A percentile compares a stretch with the other conserved stretches of the same genome.
phyloP scores from a whole-genome alignment of 1,140 invertebrate species.

The Ceratosolen fusciceps region DNA sequence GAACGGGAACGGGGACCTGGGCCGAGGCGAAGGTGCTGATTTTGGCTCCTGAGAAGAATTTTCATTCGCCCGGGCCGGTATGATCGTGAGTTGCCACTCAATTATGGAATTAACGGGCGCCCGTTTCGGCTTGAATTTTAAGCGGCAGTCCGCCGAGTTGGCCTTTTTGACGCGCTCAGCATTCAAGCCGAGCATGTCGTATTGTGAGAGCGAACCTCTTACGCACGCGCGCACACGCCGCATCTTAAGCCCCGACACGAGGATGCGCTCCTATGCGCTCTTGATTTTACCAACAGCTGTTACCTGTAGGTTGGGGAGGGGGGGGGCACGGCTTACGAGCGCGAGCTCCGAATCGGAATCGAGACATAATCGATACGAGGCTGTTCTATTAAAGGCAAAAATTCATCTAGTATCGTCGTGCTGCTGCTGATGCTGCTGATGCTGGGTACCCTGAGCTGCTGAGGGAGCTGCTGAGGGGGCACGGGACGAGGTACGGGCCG shows the following conservation, averaged over 20 bases:
- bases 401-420: too few relatives aligned
- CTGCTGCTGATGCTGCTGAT: too few relatives aligned
- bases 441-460: too few relatives aligned
- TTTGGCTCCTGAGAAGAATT: constrained; percentile 29
- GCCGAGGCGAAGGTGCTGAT: constrained; percentile 34
- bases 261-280: background rate
- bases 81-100: constrained; percentile 30
- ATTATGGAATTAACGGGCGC: constrained; percentile 33
- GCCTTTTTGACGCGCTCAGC: constrained; percentile 4
- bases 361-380: too few relatives aligned
- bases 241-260: background rate
- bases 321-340: too few relatives aligned
- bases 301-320: too few relatives aligned
- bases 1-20: background rate
- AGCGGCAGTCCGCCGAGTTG: constrained; percentile 8
- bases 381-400: too few relatives aligned
- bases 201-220: constrained; percentile 13
- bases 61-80: background rate
- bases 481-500: too few relatives aligned
- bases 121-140: constrained; percentile 23
- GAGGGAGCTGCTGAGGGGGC: too few relatives aligned
- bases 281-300: background rate
- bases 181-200: background rate
- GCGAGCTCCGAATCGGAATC: too few relatives aligned
- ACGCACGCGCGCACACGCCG: background rate